A percentile compares a stretch with the other conserved stretches of the same genome.
Conservation (phyloP, 2,888 invertebrate species). For the Teinopalpus imperialis region DNA sequence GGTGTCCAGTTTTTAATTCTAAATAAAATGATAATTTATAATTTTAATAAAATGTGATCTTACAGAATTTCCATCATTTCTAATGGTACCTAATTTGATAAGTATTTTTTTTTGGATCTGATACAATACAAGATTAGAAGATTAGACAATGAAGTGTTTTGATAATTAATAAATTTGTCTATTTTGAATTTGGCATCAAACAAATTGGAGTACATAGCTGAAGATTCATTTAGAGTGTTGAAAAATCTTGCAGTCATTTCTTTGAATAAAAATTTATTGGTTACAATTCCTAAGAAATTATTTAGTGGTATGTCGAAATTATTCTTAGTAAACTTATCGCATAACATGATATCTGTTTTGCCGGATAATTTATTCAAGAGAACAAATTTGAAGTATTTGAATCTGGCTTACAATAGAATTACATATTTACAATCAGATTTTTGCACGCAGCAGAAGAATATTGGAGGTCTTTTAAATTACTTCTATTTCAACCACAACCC, state of each 20-base stretch:
- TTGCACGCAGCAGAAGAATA: slow-evolving; percentile 55
- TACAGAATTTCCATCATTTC: slow-evolving; percentile 2
- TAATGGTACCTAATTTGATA: neutral
- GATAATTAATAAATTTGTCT: slow-evolving; percentile 47
- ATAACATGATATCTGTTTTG: slow-evolving; percentile 52
- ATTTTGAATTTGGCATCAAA: slow-evolving; percentile 55
- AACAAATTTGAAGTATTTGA: slow-evolving; percentile 52
- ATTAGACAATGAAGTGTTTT: slow-evolving; percentile 36
- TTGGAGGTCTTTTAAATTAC: slow-evolving; percentile 52
- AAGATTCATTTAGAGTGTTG: slow-evolving; percentile 47
- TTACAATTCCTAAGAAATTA: slow-evolving; percentile 46
- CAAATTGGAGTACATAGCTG: slow-evolving; percentile 44
- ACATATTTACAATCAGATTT: slow-evolving; percentile 63
- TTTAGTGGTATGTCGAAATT: slow-evolving; percentile 49
- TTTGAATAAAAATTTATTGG: slow-evolving; percentile 53
- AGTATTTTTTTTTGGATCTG: neutral
- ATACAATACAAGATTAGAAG: slow-evolving; percentile 42
- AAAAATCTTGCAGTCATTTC: slow-evolving; percentile 49
- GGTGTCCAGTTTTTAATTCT: too few species aligned
- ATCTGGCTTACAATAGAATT: slow-evolving; percentile 56
- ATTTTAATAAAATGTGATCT: neutral
- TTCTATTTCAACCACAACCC: slow-evolving; percentile 64
- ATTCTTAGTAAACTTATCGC: slow-evolving; percentile 51
- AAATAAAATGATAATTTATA: neutral
- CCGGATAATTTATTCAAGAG: slow-evolving; percentile 56